Evolutionary conservation across 35 echinoderm and acorn worm species (phyloP).

Genomic region (Anneissia japonica): DNA sequence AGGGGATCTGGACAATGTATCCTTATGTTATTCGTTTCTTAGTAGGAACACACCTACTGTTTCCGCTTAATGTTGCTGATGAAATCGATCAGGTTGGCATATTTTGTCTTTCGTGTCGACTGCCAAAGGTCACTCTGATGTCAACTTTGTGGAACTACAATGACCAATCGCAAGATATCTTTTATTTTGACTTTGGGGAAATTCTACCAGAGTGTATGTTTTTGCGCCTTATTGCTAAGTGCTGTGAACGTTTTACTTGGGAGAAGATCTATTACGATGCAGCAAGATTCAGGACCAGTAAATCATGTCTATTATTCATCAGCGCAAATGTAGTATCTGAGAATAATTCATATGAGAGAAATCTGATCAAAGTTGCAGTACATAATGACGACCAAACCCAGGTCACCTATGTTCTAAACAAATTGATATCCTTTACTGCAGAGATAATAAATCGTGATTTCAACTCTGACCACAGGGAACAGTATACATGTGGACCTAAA

Average conservation of each 20-base stretch:
- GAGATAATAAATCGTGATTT: background rate
- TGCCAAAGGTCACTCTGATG: background rate
- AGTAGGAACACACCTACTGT: background rate
- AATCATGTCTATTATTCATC: background rate
- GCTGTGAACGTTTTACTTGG: background rate
- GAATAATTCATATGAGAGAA: background rate
- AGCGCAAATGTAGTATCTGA: background rate
- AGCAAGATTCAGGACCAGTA: background rate
- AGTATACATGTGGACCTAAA: background rate
- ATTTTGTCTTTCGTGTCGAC: background rate
- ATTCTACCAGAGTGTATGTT: background rate
- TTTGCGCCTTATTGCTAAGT: background rate
- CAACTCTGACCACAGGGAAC: background rate
- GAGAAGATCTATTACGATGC: background rate
- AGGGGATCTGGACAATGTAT: background rate
- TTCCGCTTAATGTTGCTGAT: background rate
- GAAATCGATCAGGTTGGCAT: background rate
- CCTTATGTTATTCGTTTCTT: background rate
- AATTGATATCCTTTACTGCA: background rate
- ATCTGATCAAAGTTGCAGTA: no score
- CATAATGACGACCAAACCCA: background rate
- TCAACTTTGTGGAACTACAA: background rate
- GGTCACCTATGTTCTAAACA: background rate
- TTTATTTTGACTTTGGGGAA: background rate
- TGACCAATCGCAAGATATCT: background rate